A percentile compares a stretch with the other conserved stretches of the same genome.
These are phyloP conservation scores for Bradypus variegatus DNA, from an alignment of 2,797 vertebrate species.

Conservation along the genomic window DNA sequence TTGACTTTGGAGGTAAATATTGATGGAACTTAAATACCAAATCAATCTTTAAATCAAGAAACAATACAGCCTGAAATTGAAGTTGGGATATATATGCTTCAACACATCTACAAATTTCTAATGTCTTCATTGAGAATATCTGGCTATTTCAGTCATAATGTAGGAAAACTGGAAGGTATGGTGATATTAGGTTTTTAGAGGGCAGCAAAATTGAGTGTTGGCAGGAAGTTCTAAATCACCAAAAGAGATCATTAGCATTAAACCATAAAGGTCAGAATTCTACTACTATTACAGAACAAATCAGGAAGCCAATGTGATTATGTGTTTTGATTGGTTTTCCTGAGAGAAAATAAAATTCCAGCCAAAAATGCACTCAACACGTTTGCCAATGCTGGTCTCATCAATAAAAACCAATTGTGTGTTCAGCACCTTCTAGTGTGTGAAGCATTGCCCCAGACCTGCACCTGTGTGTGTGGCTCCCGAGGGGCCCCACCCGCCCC, in stretches of 20 bases:
- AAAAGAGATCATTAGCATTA: accelerated
- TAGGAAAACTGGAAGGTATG: background rate
- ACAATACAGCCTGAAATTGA: background rate
- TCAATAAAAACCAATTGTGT: accelerated
- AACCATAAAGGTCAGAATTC: accelerated
- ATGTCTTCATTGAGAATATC: accelerated
- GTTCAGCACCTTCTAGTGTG: accelerated
- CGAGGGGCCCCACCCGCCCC: accelerated
- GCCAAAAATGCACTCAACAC: accelerated
- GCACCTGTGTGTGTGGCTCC: accelerated
- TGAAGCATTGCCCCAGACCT: no score
- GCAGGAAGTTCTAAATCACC: background rate
- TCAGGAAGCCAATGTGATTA: accelerated
- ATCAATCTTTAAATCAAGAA: background rate
- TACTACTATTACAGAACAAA: background rate
- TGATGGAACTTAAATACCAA: background rate
- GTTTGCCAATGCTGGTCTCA: background rate
- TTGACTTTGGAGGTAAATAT: background rate
- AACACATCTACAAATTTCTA: no score
- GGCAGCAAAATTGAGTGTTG: background rate
- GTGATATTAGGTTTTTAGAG: accelerated
- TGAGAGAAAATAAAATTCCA: background rate
- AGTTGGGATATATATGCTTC: background rate
- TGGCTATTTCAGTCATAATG: accelerated
- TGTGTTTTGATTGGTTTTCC: background rate